Evolutionary conservation across 2,888 invertebrate genomes (phyloP), one percentile per base, ranked within the genome.

Genomic region (Nephrocerus scutellatus): DNA sequence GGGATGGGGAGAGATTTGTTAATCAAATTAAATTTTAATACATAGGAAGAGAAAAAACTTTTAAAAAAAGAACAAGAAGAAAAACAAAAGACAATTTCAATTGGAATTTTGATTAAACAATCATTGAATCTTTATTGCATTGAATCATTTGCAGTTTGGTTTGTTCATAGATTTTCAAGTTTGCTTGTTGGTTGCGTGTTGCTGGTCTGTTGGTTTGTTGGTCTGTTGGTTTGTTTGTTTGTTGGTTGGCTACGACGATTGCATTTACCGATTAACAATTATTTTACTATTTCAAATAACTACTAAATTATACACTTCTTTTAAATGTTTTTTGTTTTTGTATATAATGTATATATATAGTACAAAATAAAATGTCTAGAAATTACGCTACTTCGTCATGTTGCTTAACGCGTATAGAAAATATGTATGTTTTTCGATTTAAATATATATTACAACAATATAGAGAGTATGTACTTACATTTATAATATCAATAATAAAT

Each of bases 281-380:
- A 22, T 21, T 22, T 28, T 26, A 9, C 33, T 39, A 8, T 28
- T 39, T 25, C 44, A 48, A 44, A 50, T 48, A 59, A 52, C 53
- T 59, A 60, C 60, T 57, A 59, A 60, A 62, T 60, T 57, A 60
- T 62, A 60, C 59, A 61, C 57, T 60, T 62, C 63, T 62, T 53
- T 53, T 41, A 25, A 54, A 53, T 47, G 46, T 50, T 54, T 59
- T 54, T 31, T 31, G 16, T 12, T 20, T 31, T 7, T 30, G 16
- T 50, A 48, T 49, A 50, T 51, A 50, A 46, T 43, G 40, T 36
- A 47, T 46, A 6, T n/a, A n/a, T n/a, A n/a, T n/a, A n/a, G n/a
- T n/a, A n/a, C n/a, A n/a, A n/a, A n/a, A n/a, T n/a, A n/a, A n/a
- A n/a, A n/a, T n/a, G n/a, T n/a, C n/a, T n/a, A n/a, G n/a, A n/a